phyloP scores from a whole-genome alignment of 2,113 vertebrate species.

The Takifugu bimaculatus region DNA sequence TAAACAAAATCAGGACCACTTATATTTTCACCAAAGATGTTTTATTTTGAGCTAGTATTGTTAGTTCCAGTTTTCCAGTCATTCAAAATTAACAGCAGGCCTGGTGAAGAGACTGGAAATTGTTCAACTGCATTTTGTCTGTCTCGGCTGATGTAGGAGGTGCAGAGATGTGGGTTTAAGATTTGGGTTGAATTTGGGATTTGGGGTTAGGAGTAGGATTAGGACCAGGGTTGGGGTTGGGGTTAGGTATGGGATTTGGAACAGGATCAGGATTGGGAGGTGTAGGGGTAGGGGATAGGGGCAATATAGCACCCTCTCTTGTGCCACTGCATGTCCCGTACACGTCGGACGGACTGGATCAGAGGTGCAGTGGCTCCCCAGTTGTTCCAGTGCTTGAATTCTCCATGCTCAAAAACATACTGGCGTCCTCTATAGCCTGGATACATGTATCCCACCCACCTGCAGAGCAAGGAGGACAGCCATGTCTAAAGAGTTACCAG shows the following conservation, averaged over 20 bases:
- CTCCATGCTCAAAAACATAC: slow-evolving; percentile 85
- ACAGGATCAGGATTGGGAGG: slow-evolving; percentile 28
- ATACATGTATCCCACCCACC: slow-evolving; percentile 92
- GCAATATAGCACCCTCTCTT: slow-evolving; percentile 76
- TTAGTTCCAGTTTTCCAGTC: slow-evolving; percentile 47
- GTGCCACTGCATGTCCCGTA: slow-evolving; percentile 93
- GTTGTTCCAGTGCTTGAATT: slow-evolving; percentile 93
- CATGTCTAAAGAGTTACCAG: background rate
- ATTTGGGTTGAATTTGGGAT: slow-evolving; percentile 49
- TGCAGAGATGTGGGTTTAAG: slow-evolving; percentile 52
- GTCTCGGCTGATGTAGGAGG: slow-evolving; percentile 37
- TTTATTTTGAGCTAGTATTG: slow-evolving; percentile 9
- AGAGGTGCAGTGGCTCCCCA: slow-evolving; percentile 85
- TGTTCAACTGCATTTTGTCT: slow-evolving; percentile 41
- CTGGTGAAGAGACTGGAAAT: slow-evolving; percentile 17
- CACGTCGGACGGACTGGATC: slow-evolving; percentile 87
- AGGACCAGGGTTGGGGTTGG: slow-evolving; percentile 49
- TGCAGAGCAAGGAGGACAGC: slow-evolving; percentile 44
- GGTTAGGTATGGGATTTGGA: slow-evolving; percentile 2
- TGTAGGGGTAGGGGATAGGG: slow-evolving; percentile 44
- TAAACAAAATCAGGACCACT: slow-evolving; percentile 47
- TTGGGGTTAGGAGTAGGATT: slow-evolving; percentile 54
- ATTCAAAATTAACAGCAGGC: slow-evolving; percentile 25
- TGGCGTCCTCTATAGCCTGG: slow-evolving; percentile 89
- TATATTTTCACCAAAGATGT: slow-evolving; percentile 59